Evolutionary conservation across 2,797 vertebrate genomes (phyloP), one percentile per base, ranked within the genome.

Genomic region (Margarornis squamiger): DNA sequence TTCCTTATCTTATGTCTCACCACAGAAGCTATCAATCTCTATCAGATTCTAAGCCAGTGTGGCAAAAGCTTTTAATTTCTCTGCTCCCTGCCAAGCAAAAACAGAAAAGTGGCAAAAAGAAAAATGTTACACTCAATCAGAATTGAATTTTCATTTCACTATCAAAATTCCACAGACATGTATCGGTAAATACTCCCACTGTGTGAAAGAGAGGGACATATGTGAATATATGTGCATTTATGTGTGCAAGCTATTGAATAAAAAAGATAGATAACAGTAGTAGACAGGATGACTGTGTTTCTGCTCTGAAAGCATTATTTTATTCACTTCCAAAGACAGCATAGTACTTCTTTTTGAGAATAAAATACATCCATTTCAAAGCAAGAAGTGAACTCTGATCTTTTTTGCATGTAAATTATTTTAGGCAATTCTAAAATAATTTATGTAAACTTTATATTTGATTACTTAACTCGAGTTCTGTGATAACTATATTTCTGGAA

Each of bases 11-110:
- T 52, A 65, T 1, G 7, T 71, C 32, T 81, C 58, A 45, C 29
- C 79, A 68, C 48, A 89, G 26, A 72, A 95, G 10, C 57, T 78
- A 92, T 95, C 79, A 82, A 34, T 84, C 62, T 79, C 21, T 93
- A 46, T 70, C 76, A 84, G 80, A 62, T 77, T 85, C 30, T 48
- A 57, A 76, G 30, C 66, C 39, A 24, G 22, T 59, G 36, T 32
- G 8, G 30, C 27, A 10, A 32, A 84, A 46, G 14, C 12, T 94
- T 96, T 88, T 76, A 93, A 85, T 75, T 88, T 88, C 67, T 94
- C 49, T 61, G 19, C 63, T 93, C 20, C 15, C 32, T 82, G 23
- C 4, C 16, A 76, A 38, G 46, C 5, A 70, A 95, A 92, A 82
- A 77, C 20, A 30, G 2, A 77, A 57, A 73, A 22, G 14, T 13